These are phyloP conservation scores for Naja naja DNA, from an alignment of 2,113 vertebrate genomes.

Conservation along the genomic window DNA sequence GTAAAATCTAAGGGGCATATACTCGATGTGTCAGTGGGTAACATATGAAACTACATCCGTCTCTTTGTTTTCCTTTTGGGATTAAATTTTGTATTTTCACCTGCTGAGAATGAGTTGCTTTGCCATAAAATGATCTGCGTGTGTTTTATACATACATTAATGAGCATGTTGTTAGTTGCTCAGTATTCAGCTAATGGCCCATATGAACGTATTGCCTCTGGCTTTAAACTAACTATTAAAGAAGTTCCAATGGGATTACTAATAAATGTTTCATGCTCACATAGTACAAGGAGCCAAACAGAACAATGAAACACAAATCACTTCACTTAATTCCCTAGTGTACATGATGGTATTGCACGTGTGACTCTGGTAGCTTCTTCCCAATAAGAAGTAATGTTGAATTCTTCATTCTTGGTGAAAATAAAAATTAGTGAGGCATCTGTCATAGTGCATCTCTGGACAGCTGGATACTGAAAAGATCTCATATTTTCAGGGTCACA, in stretches of 20 bases:
- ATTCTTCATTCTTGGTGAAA: not conserved
- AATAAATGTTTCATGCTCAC: constrained; percentile 29
- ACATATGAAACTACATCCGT: not conserved
- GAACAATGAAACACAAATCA: constrained; percentile 33
- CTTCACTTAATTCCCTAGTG: not conserved
- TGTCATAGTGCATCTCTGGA: not conserved
- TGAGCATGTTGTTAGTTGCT: constrained; percentile 23
- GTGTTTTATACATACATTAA: constrained; percentile 44
- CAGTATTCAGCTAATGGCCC: constrained; percentile 1
- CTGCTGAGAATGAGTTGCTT: constrained; percentile 30
- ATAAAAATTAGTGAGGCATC: not conserved
- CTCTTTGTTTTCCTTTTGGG: not conserved
- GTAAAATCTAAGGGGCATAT: not conserved
- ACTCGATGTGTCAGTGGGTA: not conserved
- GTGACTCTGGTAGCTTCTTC: constrained; percentile 4
- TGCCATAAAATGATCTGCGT: constrained; percentile 4
- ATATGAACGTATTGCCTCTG: constrained; percentile 27
- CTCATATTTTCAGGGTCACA: not conserved
- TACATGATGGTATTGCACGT: not conserved
- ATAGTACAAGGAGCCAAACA: constrained; percentile 23
- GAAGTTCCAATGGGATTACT: constrained; percentile 24
- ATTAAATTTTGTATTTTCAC: constrained; percentile 25
- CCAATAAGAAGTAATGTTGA: not conserved
- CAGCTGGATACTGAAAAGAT: not conserved
- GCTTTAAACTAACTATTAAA: constrained; percentile 38